Conservation (phyloP, 2,888 invertebrate genomes). For the Laothoe populi region DNA sequence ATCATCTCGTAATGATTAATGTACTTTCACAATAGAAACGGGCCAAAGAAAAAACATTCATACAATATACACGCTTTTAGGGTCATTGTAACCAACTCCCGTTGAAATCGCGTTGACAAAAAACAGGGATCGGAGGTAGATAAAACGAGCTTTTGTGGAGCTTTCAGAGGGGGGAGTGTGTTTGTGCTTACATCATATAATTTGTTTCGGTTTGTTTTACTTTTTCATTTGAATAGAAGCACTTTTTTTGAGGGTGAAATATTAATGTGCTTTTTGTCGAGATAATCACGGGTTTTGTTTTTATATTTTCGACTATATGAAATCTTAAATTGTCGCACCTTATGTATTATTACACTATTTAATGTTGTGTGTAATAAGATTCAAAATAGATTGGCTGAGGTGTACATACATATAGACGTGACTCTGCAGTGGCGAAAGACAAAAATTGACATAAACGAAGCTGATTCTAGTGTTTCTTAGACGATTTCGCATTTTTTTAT, state of each 20-base stretch:
- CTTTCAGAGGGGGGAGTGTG: neutral
- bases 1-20: conserved; percentile 21
- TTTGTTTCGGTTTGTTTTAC: conserved; percentile 9
- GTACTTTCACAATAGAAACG: conserved; percentile 8
- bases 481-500: too few relatives aligned
- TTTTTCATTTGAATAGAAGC: neutral
- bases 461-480: too few relatives aligned
- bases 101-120: conserved; percentile 23
- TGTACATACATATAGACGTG: too few relatives aligned
- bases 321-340: too few relatives aligned
- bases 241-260: neutral
- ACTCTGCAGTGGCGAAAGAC: too few relatives aligned
- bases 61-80: conserved; percentile 6
- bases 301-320: too few relatives aligned
- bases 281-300: neutral
- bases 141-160: conserved; percentile 22
- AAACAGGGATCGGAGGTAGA: conserved; percentile 18
- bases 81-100: conserved; percentile 12
- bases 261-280: neutral
- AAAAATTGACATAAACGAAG: too few relatives aligned
- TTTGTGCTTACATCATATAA: conserved; percentile 1
- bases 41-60: conserved; percentile 6
- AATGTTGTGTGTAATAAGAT: too few relatives aligned
- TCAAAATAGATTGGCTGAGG: too few relatives aligned
- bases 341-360: too few relatives aligned